phyloP scores from a whole-genome alignment of 2,113 vertebrate species.

The Copsychus sechellarum region DNA sequence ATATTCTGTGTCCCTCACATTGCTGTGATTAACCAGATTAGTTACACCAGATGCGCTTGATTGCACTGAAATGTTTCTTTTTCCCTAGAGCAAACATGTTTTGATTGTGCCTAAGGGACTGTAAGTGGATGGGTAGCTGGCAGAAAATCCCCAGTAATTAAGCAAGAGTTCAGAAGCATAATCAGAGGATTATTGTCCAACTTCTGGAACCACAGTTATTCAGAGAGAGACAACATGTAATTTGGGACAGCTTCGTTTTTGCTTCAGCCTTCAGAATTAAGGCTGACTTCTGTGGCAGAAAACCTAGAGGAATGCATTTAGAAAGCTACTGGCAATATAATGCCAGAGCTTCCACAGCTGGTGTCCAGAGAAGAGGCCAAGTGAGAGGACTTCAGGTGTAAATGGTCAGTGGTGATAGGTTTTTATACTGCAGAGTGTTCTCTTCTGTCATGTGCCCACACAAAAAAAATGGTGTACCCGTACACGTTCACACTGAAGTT shows the following conservation, averaged over 20 bases:
- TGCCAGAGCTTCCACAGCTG: constrained; percentile 32
- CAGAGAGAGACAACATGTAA: constrained; percentile 7
- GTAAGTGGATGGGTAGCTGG: constrained; percentile 67
- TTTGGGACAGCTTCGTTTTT: constrained; percentile 45
- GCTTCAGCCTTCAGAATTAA: constrained; percentile 26
- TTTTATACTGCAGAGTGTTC: constrained; percentile 20
- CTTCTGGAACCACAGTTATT: constrained; percentile 47
- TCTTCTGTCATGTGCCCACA: constrained; percentile 42
- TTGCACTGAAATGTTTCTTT: constrained; percentile 78
- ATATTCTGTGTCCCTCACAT: constrained; percentile 70
- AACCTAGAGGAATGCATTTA: constrained; percentile 39
- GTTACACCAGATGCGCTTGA: constrained; percentile 71
- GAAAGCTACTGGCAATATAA: constrained; percentile 25
- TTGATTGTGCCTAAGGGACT: constrained; percentile 74
- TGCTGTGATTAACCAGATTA: constrained; percentile 75
- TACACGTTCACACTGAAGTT: constrained; percentile 47
- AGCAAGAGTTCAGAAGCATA: constrained; percentile 54
- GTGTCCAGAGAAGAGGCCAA: constrained; percentile 22
- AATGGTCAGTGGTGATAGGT: not conserved
- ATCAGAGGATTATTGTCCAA: constrained; percentile 61
- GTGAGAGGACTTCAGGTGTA: constrained; percentile 28
- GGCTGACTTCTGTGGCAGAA: constrained; percentile 20
- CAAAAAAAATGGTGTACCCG: not conserved
- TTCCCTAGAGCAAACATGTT: constrained; percentile 72
- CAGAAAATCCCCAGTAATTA: constrained; percentile 65